Evolutionary conservation across 2,888 invertebrate genomes (phyloP), one percentile per base, ranked within the genome.

Genomic region (Lottia scabra): DNA sequence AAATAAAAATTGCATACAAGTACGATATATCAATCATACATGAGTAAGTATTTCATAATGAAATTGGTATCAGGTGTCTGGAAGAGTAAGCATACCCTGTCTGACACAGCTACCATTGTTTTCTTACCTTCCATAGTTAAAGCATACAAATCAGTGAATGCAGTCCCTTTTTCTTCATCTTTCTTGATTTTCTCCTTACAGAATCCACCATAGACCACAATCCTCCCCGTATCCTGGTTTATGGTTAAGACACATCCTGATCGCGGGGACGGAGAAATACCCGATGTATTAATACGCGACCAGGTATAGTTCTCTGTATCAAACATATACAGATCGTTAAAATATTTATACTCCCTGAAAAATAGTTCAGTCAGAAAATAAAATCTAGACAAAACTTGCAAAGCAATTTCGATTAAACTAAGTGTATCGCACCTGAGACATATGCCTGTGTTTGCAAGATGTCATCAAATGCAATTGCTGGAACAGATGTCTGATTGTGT

Each of bases 281-380:
- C 89, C 30, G 78, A 76, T 0, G 93, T 91, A 68, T 93, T 92
- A 66, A 97, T 85, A 87, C 94, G 94, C 2, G 89, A 91, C 97
- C 97, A 98, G 0, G 91, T 91, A 83, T 95, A 93, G 0, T 92
- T 93, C 84, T 95, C 95, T 78, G 95, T 90, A 81, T 95, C 93
- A 90, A 98, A 97, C 45, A 93, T 89, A 89, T 95, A 92, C 0
- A 96, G 88, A 88, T 98, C 98, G 88, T 97, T 97, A 88, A 93
- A 96, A 91, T 97, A 98, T 81, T 94, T 94, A 87, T 94, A 96
- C 75, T 95, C 94, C 71, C 95, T 89, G 81, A 10, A 76, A 79
- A 65, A 64, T 38, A 3, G 38, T 38, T 10, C 38, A 38, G 6
- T 30, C 6, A 4, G 4, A 30, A 30, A 30, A 30, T 4, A 30